Base-by-base conservation (phyloP, 1,140 invertebrate species). In the Ooceraea biroi region DNA sequence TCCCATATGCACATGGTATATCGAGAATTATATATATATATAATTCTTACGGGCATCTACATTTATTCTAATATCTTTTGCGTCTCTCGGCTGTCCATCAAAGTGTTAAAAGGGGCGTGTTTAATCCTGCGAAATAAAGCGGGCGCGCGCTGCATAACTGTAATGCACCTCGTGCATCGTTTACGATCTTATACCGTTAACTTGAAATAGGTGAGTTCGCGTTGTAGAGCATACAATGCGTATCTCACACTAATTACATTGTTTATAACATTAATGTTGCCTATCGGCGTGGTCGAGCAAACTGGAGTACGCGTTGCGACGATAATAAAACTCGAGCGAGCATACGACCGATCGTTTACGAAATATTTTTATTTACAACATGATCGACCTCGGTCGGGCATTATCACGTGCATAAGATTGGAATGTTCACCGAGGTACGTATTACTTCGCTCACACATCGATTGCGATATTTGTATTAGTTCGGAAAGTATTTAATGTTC, bases 151-250 rank as follows among this genome's bases (percentile, higher is more conserved):
- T 71, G 65, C 76, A 80, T 80, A 80, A 80, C 76, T 71, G 76
- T 80, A 80, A 80, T 57, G 50, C 65, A 80, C 69, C 76, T 80
- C 50, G 76, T 48, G 58, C 73, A 76, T 65, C 73, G 74, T 60
- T 80, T 71, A 46, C 50, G 76, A 80, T 71, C 50, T 80, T 17
- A 69, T 69, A 80, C 76, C 76, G 76, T 80, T 80, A 80, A 69
- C 65, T 80, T 44, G 76, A 80, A 71, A 80, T 80, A 80, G 76
- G 76, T 57, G 52, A 80, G 50, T 57, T 57, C 76, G 22, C 76
- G 22, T 22, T 46, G 50, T 36, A 44, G 27, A 57, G 50, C 41
- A 7, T 50, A 12, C 36, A 22, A 48, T 17, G 58, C 57, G 5
- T n/a, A 46, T 58, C 65, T 36, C 36, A 69, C 25, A 36, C 69